These are phyloP conservation scores for Liopterus haemorrhoidalis DNA, from an alignment of 2,888 invertebrate genomes.

Conservation along the genomic window DNA sequence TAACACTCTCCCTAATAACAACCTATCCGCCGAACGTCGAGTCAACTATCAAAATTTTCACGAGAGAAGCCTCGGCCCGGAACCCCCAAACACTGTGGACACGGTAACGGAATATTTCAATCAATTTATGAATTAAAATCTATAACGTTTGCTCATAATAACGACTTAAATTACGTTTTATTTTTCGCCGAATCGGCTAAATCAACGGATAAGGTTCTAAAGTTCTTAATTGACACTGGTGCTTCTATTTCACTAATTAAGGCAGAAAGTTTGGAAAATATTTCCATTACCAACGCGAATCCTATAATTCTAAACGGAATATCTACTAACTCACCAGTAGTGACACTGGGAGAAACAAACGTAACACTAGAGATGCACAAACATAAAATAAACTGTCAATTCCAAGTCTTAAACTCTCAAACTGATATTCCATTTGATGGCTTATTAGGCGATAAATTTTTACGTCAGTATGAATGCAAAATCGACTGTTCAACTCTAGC, in stretches of 20 bases:
- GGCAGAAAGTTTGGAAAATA: slow-evolving; percentile 1
- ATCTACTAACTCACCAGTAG: slow-evolving; percentile 5
- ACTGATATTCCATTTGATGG: slow-evolving; percentile 9
- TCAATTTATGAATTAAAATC: too few species aligned
- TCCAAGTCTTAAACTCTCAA: slow-evolving; percentile 6
- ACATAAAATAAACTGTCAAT: too few species aligned
- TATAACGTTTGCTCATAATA: too few species aligned
- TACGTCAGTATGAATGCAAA: slow-evolving; percentile 4
- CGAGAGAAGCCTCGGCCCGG: too few species aligned
- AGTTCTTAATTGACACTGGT: slow-evolving; percentile 11
- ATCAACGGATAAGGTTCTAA: slow-evolving; percentile 5
- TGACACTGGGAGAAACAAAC: neutral
- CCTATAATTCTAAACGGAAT: slow-evolving; percentile 8
- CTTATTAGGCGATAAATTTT: slow-evolving; percentile 7
- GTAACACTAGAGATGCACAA: slow-evolving; percentile 3
- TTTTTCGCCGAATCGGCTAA: too few species aligned
- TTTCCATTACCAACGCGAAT: neutral
- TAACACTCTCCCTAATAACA: too few species aligned
- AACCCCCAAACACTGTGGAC: too few species aligned
- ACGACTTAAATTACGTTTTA: too few species aligned
- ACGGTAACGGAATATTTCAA: too few species aligned
- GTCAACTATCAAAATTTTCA: too few species aligned
- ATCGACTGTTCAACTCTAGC: slow-evolving; percentile 2
- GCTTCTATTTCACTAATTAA: slow-evolving; percentile 12
- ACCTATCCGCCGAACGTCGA: too few species aligned